Evolutionary conservation across 1,140 invertebrate species (phyloP).

Genomic region (Aricia agestis): DNA sequence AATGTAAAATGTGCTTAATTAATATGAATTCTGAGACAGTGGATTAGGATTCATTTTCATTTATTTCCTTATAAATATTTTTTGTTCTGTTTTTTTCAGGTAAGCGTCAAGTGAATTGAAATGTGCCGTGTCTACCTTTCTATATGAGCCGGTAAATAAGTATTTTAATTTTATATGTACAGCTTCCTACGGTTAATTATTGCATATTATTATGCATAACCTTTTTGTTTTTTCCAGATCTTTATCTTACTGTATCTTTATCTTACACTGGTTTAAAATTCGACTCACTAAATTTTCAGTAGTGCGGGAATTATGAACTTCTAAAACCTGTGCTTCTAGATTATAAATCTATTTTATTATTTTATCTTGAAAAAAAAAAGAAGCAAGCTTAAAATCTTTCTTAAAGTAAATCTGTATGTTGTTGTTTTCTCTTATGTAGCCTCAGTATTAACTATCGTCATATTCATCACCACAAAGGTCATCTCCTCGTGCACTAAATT

Average conservation of each 20-base stretch:
- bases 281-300: too few relatives aligned
- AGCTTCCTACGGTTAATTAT: background rate
- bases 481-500: slow-evolving; percentile 28
- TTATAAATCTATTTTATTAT: too few relatives aligned
- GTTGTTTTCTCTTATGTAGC: background rate
- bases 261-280: background rate
- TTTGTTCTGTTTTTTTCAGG: slow-evolving; percentile 7
- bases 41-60: background rate
- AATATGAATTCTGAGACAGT: background rate
- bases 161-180: background rate
- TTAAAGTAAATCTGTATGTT: background rate
- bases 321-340: too few relatives aligned
- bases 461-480: slow-evolving; percentile 35
- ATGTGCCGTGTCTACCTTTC: background rate
- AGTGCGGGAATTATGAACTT: too few relatives aligned
- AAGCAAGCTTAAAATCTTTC: too few relatives aligned
- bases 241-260: background rate
- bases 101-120: slow-evolving; percentile 8
- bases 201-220: background rate
- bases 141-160: background rate
- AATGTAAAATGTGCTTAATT: slow-evolving; percentile 2
- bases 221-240: background rate
- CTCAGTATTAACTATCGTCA: slow-evolving; percentile 14
- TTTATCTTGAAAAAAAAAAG: too few relatives aligned
- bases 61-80: background rate